Base-by-base conservation (phyloP, 2,888 invertebrate species). In the Lepidochitona cinerea region DNA sequence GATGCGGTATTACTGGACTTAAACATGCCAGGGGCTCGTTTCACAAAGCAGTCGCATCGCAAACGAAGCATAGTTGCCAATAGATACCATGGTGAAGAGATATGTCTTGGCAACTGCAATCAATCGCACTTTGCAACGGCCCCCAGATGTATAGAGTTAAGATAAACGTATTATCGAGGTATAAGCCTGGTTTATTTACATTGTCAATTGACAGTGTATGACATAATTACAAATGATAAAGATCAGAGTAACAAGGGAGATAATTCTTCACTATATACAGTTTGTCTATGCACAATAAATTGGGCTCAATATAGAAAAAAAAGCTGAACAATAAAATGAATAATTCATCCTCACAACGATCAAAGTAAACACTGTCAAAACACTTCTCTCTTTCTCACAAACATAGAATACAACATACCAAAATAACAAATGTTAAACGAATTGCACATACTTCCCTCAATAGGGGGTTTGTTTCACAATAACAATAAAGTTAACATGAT, bases 141-240 rank as follows among this genome's bases (percentile, higher is more conserved):
- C 41, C 18, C 18, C 9, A 26, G 29, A 14, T 23, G 26, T 32
- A 59, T 18, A 41, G 18, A 41, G 41, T 41, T 12, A 18, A 41
- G 18, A 12, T 41, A 18, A 41, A 41, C 29, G 12, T 59, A 1
- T 29, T 29, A 26, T 59, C 59, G 59, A 59, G 59, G 59, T 59
- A 59, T 59, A 32, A 59, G 29, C 59, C 23, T 59, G 59, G 59
- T 59, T 59, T 59, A 59, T 59, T 59, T 59, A 59, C 59, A 59
- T 29, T 29, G 59, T 59, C 59, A 59, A 59, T 26, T 59, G 59
- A 59, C 59, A 59, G 32, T 59, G 59, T 41, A 41, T 59, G 59
- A 59, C 59, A 59, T 59, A 59, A 59, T 59, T 59, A 59, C 59
- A 59, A 32, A 59, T 59, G 59, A 59, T 59, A 59, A 14, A 59